Conservation (phyloP, 53 echinoderm and acorn worm genomes). For the Holothuria scabra region DNA sequence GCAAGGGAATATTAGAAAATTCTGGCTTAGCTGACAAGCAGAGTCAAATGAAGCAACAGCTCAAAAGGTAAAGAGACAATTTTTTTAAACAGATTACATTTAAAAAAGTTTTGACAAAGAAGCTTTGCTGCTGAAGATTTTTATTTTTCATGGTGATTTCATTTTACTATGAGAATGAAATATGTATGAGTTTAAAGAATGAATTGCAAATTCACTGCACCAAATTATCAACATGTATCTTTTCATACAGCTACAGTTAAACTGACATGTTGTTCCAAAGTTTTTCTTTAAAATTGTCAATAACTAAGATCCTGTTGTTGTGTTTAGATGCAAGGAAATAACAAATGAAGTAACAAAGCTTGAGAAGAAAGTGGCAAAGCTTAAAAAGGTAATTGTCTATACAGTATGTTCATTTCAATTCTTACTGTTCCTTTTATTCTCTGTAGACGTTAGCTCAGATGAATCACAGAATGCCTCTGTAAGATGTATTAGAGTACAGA, state of each 20-base stretch:
- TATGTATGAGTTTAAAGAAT: too few relatives aligned
- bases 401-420: too few relatives aligned
- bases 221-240: too few relatives aligned
- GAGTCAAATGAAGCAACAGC: constrained; percentile 56
- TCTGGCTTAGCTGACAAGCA: constrained; percentile 58
- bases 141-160: too few relatives aligned
- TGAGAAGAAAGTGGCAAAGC: constrained; percentile 62
- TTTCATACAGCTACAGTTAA: too few relatives aligned
- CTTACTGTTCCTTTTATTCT: background rate
- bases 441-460: background rate
- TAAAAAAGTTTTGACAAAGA: too few relatives aligned
- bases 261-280: too few relatives aligned
- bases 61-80: constrained; percentile 30
- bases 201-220: too few relatives aligned
- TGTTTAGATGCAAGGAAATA: constrained; percentile 67
- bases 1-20: constrained; percentile 67
- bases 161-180: too few relatives aligned
- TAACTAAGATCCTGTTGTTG: background rate
- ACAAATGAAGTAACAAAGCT: constrained; percentile 62
- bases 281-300: too few relatives aligned
- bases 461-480: background rate
- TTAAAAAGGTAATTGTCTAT: constrained; percentile 54
- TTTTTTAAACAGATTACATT: too few relatives aligned
- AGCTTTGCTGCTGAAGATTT: too few relatives aligned
- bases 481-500: background rate